Base-by-base conservation (phyloP, 2,888 invertebrate genomes). In the Ommatoiulus sabulosus region DNA sequence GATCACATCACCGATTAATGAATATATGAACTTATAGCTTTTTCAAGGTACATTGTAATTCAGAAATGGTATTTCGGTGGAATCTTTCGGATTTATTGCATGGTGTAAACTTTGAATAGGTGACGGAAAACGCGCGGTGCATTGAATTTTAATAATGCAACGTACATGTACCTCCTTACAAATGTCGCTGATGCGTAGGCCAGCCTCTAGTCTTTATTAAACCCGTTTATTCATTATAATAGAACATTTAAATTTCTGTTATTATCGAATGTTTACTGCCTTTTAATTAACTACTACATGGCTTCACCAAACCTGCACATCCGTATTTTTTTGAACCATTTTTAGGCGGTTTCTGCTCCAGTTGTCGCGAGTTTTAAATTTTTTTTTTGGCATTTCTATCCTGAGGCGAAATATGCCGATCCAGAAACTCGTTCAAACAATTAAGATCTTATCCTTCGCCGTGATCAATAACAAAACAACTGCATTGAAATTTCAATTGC, bases 401-500 rank as follows among this genome's bases (percentile, higher is more conserved):
- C 63, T 8, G 6, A 20, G 63, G 63, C 63, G 20, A 20, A 63
- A 57, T 57, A 63, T 63, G 63, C 20, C 15, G 63, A 20, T 63
- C 63, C 63, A 63, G 20, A 63, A 63, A 63, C 63, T 10, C 63
- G 15, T 63, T 63, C 63, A 63, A 63, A 63, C 63, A 63, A 63
- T 63, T 63, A 63, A 63, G 63, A 20, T 63, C 63, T 63, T 63
- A 63, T 63, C 63, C 63, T 4, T 63, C 15, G 63, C 63, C 20
- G 20, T 63, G 63, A 63, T 63, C 63, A 63, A n/a, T 63, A 63
- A 63, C 63, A 63, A 63, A 63, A 63, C 63, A 20, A 63, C n/a
- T 20, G 20, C 63, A 63, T 63, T 20, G n/a, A 20, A 63, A 63
- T 63, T 63, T 63, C 63, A 63, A 20, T 15, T 63, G 63, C 20